Percentiles rank a stretch among this genome's conserved stretches.
These are phyloP conservation scores for Elysia crispata DNA, from an alignment of 2,888 invertebrate genomes.

Conservation along the genomic window DNA sequence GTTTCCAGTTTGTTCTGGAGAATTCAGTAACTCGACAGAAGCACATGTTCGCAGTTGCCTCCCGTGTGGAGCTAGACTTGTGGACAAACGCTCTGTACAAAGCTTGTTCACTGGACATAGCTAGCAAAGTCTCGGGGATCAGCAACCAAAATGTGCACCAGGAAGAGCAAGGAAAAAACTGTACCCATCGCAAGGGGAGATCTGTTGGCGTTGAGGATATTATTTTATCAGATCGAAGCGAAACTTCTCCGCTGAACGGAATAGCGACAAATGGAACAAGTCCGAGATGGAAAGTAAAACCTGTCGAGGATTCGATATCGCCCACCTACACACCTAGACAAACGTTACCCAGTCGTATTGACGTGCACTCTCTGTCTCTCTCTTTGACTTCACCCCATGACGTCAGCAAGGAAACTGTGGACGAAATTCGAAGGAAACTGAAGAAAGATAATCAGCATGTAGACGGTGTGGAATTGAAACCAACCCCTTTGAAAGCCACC, in stretches of 20 bases:
- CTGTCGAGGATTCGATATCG: neutral
- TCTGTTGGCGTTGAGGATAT: neutral
- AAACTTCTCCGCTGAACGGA: neutral
- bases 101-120: conserved; percentile 57
- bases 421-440: conserved; percentile 58
- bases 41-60: conserved; percentile 62
- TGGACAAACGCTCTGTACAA: conserved; percentile 60
- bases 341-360: conserved; percentile 21
- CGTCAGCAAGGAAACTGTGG: conserved; percentile 54
- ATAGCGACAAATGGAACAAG: neutral
- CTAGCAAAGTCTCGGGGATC: neutral
- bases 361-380: conserved; percentile 17
- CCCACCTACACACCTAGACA: conserved; percentile 13
- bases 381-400: conserved; percentile 20
- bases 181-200: too few species aligned
- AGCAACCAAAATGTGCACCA: too few species aligned
- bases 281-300: neutral
- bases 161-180: neutral
- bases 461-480: conserved; percentile 10
- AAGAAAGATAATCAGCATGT: conserved; percentile 27
- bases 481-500: conserved; percentile 39
- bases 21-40: conserved; percentile 60
- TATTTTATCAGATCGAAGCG: neutral
- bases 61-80: conserved; percentile 55
- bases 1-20: conserved; percentile 66